Conservation (phyloP, 2,113 vertebrate species). For the Podarcis cretensis region DNA sequence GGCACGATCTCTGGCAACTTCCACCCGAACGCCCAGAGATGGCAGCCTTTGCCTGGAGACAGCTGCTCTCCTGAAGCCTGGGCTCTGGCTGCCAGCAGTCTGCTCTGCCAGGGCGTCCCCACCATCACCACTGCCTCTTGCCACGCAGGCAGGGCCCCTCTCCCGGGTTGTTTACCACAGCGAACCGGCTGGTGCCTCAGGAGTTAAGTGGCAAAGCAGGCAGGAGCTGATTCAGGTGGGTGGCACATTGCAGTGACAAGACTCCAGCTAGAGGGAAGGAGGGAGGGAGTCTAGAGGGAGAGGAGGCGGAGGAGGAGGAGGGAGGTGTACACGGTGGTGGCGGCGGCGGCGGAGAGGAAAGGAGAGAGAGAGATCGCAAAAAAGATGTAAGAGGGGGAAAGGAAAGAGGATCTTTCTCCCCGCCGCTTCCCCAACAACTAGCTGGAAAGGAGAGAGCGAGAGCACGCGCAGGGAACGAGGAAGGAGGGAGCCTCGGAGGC, state of each 20-base stretch:
- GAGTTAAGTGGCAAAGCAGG: constrained; percentile 52
- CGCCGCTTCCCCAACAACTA: neutral
- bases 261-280: constrained; percentile 23
- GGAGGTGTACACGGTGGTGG: neutral
- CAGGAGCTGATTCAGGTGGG: constrained; percentile 62
- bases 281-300: constrained; percentile 16
- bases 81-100: neutral
- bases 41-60: neutral
- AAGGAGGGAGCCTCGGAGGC: neutral
- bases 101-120: neutral
- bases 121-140: neutral
- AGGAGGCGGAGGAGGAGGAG: neutral
- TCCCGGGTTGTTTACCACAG: neutral
- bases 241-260: constrained; percentile 57
- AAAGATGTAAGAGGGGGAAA: constrained; percentile 20
- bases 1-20: neutral
- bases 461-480: neutral
- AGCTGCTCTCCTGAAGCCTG: neutral
- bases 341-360: constrained; percentile 6
- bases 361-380: constrained; percentile 25
- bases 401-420: constrained; percentile 21
- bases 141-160: neutral
- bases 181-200: constrained; percentile 4
- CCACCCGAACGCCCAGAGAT: neutral
- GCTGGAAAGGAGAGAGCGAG: neutral